phyloP scores from a whole-genome alignment of 2,113 vertebrate species.

The Notiomystis cincta region DNA sequence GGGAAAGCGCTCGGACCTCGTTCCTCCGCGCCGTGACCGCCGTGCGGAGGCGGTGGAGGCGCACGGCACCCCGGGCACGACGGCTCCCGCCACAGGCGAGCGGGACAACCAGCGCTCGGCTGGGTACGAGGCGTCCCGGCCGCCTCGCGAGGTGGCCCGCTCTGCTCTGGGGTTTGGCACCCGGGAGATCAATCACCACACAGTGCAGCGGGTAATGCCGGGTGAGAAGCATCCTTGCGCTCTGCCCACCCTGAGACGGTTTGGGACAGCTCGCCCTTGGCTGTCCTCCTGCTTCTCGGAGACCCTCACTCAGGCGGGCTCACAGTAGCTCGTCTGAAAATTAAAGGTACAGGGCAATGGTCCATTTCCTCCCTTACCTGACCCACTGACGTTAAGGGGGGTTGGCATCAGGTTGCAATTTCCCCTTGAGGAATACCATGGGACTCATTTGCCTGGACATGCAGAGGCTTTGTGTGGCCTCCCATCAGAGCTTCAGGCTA shows the following conservation, averaged over 20 bases:
- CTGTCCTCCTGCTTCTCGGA: not conserved
- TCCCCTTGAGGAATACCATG: not conserved
- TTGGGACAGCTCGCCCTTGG: not conserved
- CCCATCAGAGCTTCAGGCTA: not conserved
- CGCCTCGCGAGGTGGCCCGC: not conserved
- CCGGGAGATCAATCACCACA: not conserved
- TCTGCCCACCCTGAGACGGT: not conserved
- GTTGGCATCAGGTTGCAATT: not conserved
- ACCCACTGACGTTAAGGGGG: not conserved
- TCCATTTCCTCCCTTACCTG: not conserved
- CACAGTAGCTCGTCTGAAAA: not conserved
- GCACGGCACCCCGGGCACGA: not conserved
- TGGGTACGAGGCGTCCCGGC: no score
- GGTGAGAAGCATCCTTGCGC: not conserved
- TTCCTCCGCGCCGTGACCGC: not conserved
- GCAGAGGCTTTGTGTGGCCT: not conserved
- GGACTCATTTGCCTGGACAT: not conserved
- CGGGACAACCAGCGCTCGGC: not conserved
- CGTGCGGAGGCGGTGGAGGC: not conserved
- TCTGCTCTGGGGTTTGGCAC: not conserved
- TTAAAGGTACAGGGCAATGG: not conserved
- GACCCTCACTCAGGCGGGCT: not conserved
- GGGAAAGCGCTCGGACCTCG: not conserved
- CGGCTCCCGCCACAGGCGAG: not conserved
- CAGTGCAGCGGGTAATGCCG: not conserved